Evolutionary conservation across 2,888 invertebrate genomes (phyloP), one percentile per base, ranked within the genome.

Genomic region (Melinaea menophilus): DNA sequence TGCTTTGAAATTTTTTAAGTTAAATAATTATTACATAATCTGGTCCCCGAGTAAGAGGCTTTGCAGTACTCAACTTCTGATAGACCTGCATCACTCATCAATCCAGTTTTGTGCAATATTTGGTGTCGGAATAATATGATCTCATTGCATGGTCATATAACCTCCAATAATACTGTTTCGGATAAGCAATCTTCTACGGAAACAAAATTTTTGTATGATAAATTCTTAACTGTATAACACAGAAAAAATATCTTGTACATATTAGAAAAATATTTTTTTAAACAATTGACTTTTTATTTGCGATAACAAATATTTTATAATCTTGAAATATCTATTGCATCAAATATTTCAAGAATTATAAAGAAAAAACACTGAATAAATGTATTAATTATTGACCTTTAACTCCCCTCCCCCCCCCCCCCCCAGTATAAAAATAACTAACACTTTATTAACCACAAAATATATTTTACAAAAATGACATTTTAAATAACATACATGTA

Each of bases 61-160:
- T 62, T 65, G 46, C n/a, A n/a, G n/a, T n/a, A 79, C 80, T 81
- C 81, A 82, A 79, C 80, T 71, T 65, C 72, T 72, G 75, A 77
- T 86, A 83, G n/a, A 84, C 85, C 85, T 82, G 84, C 81, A 75
- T 72, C 72, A 78, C 85, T 87, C 87, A 86, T 83, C 82, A 75
- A 78, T 73, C 64, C 61, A 64, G 33, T 45, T 51, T 47, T 34
- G 13, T 61, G 64, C 41, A 55, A 61, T 64, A 58, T 55, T 59
- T 61, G 55, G 58, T 64, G 58, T 54, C 51, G 5, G 61, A 56
- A 61, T 61, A 55, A 64, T 58, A 55, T 64, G 47, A 70, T 51
- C 51, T 31, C 51, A 31, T 51, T 51, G 51, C 51, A 51, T 51
- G 31, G 31, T 31, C 22, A 51, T 51, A 51, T 31, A 51, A 51